Percentiles rank a stretch among this genome's conserved stretches.
These are phyloP conservation scores for Octopus bimaculoides DNA, from an alignment of 1,140 invertebrate species.

Conservation along the genomic window DNA sequence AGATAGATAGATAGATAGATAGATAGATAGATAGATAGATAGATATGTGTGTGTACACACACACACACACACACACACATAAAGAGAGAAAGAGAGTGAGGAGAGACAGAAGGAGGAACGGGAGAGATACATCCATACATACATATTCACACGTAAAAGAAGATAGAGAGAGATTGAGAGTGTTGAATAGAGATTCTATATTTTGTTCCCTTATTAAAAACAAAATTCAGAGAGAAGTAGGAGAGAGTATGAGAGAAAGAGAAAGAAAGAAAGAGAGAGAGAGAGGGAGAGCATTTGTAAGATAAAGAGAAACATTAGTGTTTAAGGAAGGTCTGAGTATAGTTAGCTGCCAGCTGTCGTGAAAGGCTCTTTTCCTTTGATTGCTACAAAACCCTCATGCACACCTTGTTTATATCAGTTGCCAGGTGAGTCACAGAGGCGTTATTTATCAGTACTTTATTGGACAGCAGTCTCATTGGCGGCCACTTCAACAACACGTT, in stretches of 20 bases:
- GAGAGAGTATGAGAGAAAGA: not conserved
- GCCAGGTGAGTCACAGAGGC: too few relatives aligned
- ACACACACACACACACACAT: slow-evolving; percentile 15
- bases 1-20: not conserved
- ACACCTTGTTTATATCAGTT: too few relatives aligned
- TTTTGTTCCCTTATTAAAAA: not conserved
- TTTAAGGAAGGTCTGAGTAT: too few relatives aligned
- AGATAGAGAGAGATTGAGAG: not conserved
- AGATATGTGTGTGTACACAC: not conserved
- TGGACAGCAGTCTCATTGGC: too few relatives aligned
- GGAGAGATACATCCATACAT: not conserved
- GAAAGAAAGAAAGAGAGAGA: too few relatives aligned
- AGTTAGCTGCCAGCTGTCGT: too few relatives aligned
- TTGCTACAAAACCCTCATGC: too few relatives aligned
- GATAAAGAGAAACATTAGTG: too few relatives aligned
- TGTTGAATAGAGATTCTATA: not conserved
- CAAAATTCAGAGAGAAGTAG: not conserved
- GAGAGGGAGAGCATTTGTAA: too few relatives aligned
- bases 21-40: not conserved
- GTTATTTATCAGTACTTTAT: too few relatives aligned
- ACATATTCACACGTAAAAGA: not conserved
- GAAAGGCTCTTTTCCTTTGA: too few relatives aligned
- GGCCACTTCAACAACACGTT: too few relatives aligned
- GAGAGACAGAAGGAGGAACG: not conserved
- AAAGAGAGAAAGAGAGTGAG: not conserved